Conservation (phyloP, 2,888 invertebrate genomes). For the Eilema sororculum region DNA sequence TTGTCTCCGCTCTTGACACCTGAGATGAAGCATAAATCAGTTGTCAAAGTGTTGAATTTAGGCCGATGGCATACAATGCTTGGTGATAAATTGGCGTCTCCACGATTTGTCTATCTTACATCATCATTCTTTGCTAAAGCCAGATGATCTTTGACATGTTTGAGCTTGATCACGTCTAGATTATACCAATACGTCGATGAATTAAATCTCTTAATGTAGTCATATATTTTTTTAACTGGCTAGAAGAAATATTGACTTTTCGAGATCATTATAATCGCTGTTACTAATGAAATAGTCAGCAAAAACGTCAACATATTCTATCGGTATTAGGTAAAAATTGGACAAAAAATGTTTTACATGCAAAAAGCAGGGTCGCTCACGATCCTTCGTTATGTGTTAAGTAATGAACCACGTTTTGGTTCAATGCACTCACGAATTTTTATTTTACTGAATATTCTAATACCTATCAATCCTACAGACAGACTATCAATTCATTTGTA, state of each 20-base stretch:
- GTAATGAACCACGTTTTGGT: conserved; percentile 84
- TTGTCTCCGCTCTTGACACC: conserved; percentile 77
- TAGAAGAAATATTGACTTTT: conserved; percentile 64
- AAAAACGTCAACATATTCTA: conserved; percentile 74
- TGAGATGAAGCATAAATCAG: conserved; percentile 81
- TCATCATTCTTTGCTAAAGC: conserved; percentile 68
- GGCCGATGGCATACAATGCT: conserved; percentile 72
- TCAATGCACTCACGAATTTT: conserved; percentile 83
- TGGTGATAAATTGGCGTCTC: conserved; percentile 74
- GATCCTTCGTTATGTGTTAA: conserved; percentile 74
- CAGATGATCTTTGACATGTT: conserved; percentile 67
- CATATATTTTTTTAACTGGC: conserved; percentile 55
- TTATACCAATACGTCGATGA: conserved; percentile 57
- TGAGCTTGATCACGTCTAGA: conserved; percentile 63
- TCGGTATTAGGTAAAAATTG: conserved; percentile 70
- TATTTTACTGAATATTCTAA: conserved; percentile 76
- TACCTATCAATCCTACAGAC: conserved; percentile 47
- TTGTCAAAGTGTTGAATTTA: conserved; percentile 78
- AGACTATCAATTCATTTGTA: conserved; percentile 76
- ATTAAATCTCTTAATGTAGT: conserved; percentile 53
- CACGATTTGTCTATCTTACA: conserved; percentile 67
- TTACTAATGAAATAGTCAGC: conserved; percentile 60
- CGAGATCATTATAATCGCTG: conserved; percentile 64
- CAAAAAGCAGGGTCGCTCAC: conserved; percentile 77
- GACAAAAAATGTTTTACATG: conserved; percentile 71